phyloP scores from a whole-genome alignment of 1,140 invertebrate species.

The Drosophila insularis region DNA sequence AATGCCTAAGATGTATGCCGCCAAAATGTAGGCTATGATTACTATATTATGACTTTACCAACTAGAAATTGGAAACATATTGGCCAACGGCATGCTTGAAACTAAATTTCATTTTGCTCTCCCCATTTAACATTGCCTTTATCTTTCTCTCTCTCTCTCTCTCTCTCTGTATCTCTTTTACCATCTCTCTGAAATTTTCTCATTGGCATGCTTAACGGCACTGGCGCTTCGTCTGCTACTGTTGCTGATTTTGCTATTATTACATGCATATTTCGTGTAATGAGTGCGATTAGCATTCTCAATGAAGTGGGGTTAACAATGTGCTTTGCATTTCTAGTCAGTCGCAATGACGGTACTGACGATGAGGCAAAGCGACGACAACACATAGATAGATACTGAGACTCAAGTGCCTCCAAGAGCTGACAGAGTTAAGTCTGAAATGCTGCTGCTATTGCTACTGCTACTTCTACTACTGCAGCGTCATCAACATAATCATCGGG shows the following conservation, averaged over 20 bases:
- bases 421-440: slow-evolving; percentile 21
- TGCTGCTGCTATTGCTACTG: slow-evolving; percentile 27
- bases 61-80: slow-evolving; percentile 7
- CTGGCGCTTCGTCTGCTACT: slow-evolving; percentile 18
- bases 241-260: slow-evolving; percentile 73
- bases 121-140: neutral
- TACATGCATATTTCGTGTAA: slow-evolving; percentile 80
- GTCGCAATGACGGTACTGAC: neutral
- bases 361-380: neutral
- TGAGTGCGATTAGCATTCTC: slow-evolving; percentile 79
- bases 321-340: slow-evolving; percentile 70
- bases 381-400: neutral
- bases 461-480: slow-evolving; percentile 34
- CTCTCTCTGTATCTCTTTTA: neutral
- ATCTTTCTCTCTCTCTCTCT: neutral
- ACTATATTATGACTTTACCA: slow-evolving; percentile 10
- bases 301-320: slow-evolving; percentile 78
- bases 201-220: slow-evolving; percentile 24
- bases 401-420: slow-evolving; percentile 4
- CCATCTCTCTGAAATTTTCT: slow-evolving; percentile 4
- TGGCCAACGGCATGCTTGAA: neutral
- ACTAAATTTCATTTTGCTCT: neutral
- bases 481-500: slow-evolving; percentile 73
- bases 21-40: slow-evolving; percentile 8
- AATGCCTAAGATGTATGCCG: slow-evolving; percentile 6